Base-by-base conservation (phyloP, 2,888 invertebrate species). In the Parnassius glacialis region DNA sequence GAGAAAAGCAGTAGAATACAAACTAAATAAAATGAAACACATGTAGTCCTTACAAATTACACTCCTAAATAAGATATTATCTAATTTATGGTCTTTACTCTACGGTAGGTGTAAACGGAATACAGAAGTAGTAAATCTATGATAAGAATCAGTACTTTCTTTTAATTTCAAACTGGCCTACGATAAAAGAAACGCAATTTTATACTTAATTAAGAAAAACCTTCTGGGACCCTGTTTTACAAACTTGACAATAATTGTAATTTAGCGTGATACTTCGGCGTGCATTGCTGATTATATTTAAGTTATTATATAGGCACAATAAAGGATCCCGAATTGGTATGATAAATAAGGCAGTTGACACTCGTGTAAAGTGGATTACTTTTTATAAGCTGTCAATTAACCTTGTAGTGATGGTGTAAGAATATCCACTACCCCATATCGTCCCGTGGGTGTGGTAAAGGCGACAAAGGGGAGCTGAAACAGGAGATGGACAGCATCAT, bases 171-270 rank as follows among this genome's bases (percentile, higher is more conserved):
- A 56, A n/a, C 10, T 9, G 41, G 50, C 42, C 50, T 50, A 57
- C 57, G 57, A 42, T 57, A 41, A 50, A 57, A 16, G 42, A 42
- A 57, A 57, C 57, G 57, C 50, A 50, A 56, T 9, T 34, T 25
- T 13, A 34, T 52, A 10, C 9, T 52, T 34, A 41, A 2, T 20
- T 41, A 11, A 41, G 52, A 41, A 41, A 41, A 12, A 20, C 1
- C 43, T 11, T 10, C 11, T 44, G 44, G 12, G 7, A 25, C 25
- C 25, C 25, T 25, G 25, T 25, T 25, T 25, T 25, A 3, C 25
- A 7, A 25, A 25, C 25, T 25, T 25, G 3, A 25, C 25, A 25
- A 25, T 25, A 25, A 25, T 25, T 25, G 25, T 25, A 25, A 25
- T 25, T 25, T 25, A 25, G 25, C 25, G 25, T 25, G 25, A 25